phyloP scores from a whole-genome alignment of 1,140 invertebrate species.

The Euwallacea fornicatus region DNA sequence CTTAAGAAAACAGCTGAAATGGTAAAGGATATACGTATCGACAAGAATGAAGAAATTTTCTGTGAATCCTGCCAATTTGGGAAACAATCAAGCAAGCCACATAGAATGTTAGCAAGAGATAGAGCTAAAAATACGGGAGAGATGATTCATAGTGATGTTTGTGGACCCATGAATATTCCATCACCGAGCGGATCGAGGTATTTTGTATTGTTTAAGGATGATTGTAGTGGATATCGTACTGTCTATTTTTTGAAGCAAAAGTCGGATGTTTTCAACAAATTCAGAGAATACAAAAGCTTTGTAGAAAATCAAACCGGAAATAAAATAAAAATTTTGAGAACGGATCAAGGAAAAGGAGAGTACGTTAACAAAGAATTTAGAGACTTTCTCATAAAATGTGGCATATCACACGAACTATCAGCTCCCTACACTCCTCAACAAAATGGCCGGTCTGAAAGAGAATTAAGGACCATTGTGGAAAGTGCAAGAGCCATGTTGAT shows the following conservation, averaged over 20 bases:
- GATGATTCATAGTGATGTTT: conserved; percentile 52
- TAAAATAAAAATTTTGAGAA: conserved; percentile 14
- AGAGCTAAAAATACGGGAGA: conserved; percentile 40
- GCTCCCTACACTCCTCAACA: conserved; percentile 48
- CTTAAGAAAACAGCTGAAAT: not conserved
- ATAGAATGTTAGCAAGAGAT: conserved; percentile 32
- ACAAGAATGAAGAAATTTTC: conserved; percentile 25
- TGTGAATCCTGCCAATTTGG: conserved; percentile 52
- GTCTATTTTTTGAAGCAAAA: conserved; percentile 11
- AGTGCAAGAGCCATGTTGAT: conserved; percentile 40
- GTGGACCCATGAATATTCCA: conserved; percentile 36
- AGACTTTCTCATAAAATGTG: not conserved
- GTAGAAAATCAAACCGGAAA: conserved; percentile 15
- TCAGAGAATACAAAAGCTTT: conserved; percentile 4
- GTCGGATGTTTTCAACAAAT: not conserved
- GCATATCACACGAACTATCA: conserved; percentile 9
- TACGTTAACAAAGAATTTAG: conserved; percentile 2
- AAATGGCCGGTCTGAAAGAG: conserved; percentile 53
- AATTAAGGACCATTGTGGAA: conserved; percentile 51
- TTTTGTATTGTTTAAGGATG: not conserved
- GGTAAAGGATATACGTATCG: not conserved
- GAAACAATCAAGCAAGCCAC: conserved; percentile 40
- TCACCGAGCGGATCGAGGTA: conserved; percentile 49
- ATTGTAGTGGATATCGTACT: not conserved
- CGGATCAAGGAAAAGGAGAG: conserved; percentile 3